A percentile compares a stretch with the other conserved stretches of the same genome.
Evolutionary conservation across 2,797 vertebrate genomes (phyloP).

Genomic region (Spinus pinus): DNA sequence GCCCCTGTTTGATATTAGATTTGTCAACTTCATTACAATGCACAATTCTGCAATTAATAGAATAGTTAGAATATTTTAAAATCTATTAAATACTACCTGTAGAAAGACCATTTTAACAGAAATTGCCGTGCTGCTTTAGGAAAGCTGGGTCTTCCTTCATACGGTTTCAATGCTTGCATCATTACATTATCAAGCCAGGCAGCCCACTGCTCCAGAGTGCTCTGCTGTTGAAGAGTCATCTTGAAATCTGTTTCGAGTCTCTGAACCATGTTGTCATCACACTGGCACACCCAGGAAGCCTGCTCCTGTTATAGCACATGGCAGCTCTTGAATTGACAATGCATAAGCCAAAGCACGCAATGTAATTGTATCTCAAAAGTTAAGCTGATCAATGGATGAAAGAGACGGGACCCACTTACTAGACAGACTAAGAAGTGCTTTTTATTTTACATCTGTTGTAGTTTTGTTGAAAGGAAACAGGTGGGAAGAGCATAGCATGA

Average conservation of each 20-base stretch:
- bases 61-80: background rate
- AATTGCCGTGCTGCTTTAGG: constrained; percentile 84
- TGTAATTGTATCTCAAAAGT: background rate
- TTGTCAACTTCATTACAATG: background rate
- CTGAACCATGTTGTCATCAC: constrained; percentile 85
- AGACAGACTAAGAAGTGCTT: background rate
- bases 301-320: constrained; percentile 76
- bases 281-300: constrained; percentile 87
- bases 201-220: constrained; percentile 85
- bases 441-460: background rate
- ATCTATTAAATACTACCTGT: constrained; percentile 72
- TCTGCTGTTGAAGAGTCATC: constrained; percentile 85
- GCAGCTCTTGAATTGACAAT: background rate
- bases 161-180: constrained; percentile 81
- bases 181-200: constrained; percentile 84
- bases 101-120: constrained; percentile 84
- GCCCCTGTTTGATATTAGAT: background rate
- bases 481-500: background rate
- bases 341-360: background rate
- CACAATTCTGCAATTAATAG: background rate
- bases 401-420: background rate
- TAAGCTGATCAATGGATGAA: background rate
- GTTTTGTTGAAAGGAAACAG: background rate
- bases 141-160: constrained; percentile 83
- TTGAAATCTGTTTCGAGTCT: constrained; percentile 85